Percentiles rank a stretch among this genome's conserved stretches.
Conservation (phyloP, 2,113 vertebrate species). For the Ailurus styani region DNA sequence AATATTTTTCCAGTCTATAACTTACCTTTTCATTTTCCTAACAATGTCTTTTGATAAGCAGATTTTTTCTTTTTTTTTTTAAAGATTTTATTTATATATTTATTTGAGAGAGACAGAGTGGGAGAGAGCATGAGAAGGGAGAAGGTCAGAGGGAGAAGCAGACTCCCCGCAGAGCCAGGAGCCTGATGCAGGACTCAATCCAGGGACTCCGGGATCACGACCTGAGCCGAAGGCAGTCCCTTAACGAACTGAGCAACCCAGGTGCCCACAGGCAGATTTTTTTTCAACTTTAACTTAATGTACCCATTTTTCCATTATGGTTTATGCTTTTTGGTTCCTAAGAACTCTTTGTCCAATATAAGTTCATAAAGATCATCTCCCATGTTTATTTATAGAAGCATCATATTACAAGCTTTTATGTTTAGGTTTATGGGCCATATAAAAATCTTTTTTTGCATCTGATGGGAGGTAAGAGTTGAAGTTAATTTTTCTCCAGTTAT, state of each 20-base stretch:
- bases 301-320: not conserved
- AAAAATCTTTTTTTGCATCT: not conserved
- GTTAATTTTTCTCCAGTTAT: not conserved
- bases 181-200: too few relatives aligned
- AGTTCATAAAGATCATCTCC: not conserved
- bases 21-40: not conserved
- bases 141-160: too few relatives aligned
- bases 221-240: too few relatives aligned
- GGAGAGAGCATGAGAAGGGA: too few relatives aligned
- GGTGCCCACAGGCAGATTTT: not conserved
- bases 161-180: too few relatives aligned
- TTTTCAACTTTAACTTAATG: not conserved
- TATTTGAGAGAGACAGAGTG: too few relatives aligned
- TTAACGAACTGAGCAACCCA: too few relatives aligned
- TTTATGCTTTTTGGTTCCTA: not conserved
- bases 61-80: not conserved
- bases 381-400: not conserved
- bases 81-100: too few relatives aligned
- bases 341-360: not conserved
- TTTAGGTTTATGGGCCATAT: not conserved
- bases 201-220: too few relatives aligned
- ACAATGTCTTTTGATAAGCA: not conserved
- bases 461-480: not conserved
- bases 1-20: not conserved
- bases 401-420: not conserved